Base-by-base conservation (phyloP, 2,113 vertebrate species). In the Phyllostomus discolor region DNA sequence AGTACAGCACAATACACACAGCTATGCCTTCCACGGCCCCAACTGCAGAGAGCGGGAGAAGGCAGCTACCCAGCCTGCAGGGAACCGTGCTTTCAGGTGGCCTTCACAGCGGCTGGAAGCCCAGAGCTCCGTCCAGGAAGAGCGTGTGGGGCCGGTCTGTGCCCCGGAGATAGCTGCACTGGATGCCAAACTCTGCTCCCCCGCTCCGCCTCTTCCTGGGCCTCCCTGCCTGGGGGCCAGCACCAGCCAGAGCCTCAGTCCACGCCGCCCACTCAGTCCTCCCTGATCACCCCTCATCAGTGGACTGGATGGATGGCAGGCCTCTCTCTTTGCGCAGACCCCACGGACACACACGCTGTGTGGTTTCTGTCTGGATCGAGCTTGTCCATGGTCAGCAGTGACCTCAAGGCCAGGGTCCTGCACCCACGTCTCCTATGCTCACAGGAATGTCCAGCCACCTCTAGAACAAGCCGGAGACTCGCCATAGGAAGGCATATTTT, bases 1-100 rank as follows among this genome's bases (percentile, higher is more conserved):
- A 97, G 75, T 97, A 98, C 98, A 98, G 98, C 97, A 98, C 98
- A 98, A 98, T 98, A 98, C 98, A 98, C 98, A 98, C 86, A 98
- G 95, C 98, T 96, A 95, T 94, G 94, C 85, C 98, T 96, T 97
- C 96, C 97, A 88, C 59, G 95, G 98, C 97, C 95, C 97, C 97
- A 97, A 91, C 85, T 73, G 84, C 1, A 91, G 59, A 91, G 48
- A n/a, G 33, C 73, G 28, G 43, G 82, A 90, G 52, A n/a, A 94
- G 96, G 92, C 90, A 97, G 95, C 78, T 66, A 75, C 78, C 80
- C 54, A 28, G 24, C 69, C 11, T 81, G 94, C 90, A 95, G 88
- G 85, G 67, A 90, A 83, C 92, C 52, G 69, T 54, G 81, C 91
- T 76, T 41, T 78, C 73, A 91, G 43, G 24, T 79, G 50, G 35